These are phyloP conservation scores for Limonius californicus DNA, from an alignment of 1,140 invertebrate species.

Conservation along the genomic window DNA sequence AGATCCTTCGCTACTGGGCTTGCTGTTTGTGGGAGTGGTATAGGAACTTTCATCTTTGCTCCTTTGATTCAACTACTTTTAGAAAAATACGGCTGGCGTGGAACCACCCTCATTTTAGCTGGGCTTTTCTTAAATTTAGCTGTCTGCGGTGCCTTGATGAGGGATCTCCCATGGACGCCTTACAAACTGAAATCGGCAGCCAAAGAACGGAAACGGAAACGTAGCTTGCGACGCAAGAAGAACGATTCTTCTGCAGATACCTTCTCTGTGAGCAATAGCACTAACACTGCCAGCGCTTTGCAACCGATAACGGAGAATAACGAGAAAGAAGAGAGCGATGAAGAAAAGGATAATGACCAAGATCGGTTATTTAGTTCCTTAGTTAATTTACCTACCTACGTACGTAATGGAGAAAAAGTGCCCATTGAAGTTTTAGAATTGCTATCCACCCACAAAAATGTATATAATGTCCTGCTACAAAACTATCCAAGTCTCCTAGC, in stretches of 20 bases:
- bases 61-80: slow-evolving; percentile 76
- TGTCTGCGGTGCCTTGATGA: slow-evolving; percentile 81
- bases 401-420: slow-evolving; percentile 71
- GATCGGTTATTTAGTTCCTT: slow-evolving; percentile 69
- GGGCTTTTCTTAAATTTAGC: slow-evolving; percentile 83
- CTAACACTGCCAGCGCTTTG: slow-evolving; percentile 56
- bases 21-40: slow-evolving; percentile 85
- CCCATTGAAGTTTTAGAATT: slow-evolving; percentile 70
- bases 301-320: slow-evolving; percentile 41
- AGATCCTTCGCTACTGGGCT: slow-evolving; percentile 90
- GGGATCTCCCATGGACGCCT: slow-evolving; percentile 74
- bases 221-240: slow-evolving; percentile 57
- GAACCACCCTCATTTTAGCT: slow-evolving; percentile 74
- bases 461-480: slow-evolving; percentile 66
- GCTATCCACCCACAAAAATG: slow-evolving; percentile 64
- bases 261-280: slow-evolving; percentile 64
- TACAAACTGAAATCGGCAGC: slow-evolving; percentile 60
- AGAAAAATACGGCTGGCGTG: slow-evolving; percentile 80
- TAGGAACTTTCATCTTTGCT: slow-evolving; percentile 88
- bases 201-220: slow-evolving; percentile 57
- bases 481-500: slow-evolving; percentile 71
- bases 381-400: slow-evolving; percentile 77
- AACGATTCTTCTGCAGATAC: slow-evolving; percentile 61
- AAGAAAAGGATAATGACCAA: slow-evolving; percentile 21
- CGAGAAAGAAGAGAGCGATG: slow-evolving; percentile 31